phyloP scores from a whole-genome alignment of 2,113 vertebrate species.

The Platysteira castanea region DNA sequence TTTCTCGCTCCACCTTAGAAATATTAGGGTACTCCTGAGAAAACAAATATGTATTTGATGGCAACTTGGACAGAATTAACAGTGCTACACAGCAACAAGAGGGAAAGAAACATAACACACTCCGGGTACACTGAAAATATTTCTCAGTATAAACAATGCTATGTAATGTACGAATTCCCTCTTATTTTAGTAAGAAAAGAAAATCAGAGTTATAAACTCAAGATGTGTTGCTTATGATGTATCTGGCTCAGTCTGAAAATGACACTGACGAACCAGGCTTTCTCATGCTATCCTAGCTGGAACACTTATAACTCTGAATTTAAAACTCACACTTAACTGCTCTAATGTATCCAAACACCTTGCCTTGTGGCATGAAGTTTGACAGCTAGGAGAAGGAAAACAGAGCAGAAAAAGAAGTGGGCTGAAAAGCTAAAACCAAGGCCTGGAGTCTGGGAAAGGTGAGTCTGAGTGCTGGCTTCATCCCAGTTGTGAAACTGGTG shows the following conservation, averaged over 20 bases:
- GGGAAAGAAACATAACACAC: conserved; percentile 51
- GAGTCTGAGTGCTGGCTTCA: background rate
- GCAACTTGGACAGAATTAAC: conserved; percentile 54
- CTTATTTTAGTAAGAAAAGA: background rate
- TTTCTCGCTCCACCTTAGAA: conserved; percentile 73
- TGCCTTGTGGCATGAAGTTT: background rate
- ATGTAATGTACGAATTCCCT: background rate
- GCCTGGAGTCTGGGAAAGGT: background rate
- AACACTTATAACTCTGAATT: background rate
- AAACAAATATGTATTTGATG: conserved; percentile 69
- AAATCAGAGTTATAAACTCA: background rate
- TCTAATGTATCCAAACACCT: background rate
- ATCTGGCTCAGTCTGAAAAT: background rate
- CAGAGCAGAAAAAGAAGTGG: background rate
- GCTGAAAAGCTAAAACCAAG: background rate
- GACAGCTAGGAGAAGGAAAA: background rate
- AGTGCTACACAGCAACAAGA: conserved; percentile 8
- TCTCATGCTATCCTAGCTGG: background rate
- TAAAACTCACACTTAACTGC: background rate
- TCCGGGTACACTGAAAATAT: conserved; percentile 46
- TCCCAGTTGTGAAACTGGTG: background rate
- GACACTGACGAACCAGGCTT: background rate
- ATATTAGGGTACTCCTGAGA: conserved; percentile 66
- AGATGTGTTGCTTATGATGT: background rate
- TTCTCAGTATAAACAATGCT: conserved; percentile 37